Conservation (phyloP, 1,140 invertebrate species). For the Drosophila novamexicana region DNA sequence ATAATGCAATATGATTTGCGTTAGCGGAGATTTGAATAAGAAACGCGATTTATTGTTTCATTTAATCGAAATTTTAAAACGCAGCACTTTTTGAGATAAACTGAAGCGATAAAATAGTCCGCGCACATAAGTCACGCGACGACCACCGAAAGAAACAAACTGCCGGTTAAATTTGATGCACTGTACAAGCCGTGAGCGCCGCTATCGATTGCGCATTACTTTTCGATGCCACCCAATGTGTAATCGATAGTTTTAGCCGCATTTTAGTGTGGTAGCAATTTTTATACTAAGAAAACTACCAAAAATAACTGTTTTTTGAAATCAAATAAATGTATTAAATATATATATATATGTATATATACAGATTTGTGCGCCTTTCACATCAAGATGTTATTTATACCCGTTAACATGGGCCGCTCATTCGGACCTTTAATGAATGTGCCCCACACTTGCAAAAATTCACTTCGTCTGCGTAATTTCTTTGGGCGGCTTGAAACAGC, state of each 20-base stretch:
- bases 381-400: constrained; percentile 42
- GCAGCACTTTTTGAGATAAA: constrained; percentile 10
- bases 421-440: constrained; percentile 40
- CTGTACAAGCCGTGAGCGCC: constrained; percentile 5
- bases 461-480: constrained; percentile 25
- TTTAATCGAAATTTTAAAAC: background rate
- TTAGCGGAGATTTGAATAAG: background rate
- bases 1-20: background rate
- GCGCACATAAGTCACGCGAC: constrained; percentile 38
- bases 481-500: background rate
- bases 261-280: background rate
- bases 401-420: constrained; percentile 37
- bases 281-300: background rate
- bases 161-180: constrained; percentile 38
- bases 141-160: constrained; percentile 37
- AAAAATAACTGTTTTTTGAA: background rate
- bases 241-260: constrained; percentile 14
- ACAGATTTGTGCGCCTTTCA: constrained; percentile 20
- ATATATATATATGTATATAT: background rate
- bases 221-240: background rate
- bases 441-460: constrained; percentile 54
- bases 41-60: background rate
- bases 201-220: constrained; percentile 2
- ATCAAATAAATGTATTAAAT: background rate
- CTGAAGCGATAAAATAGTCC: constrained; percentile 23